phyloP scores from a whole-genome alignment of 2,888 invertebrate genomes.

The Dicranocentrus wangi region DNA sequence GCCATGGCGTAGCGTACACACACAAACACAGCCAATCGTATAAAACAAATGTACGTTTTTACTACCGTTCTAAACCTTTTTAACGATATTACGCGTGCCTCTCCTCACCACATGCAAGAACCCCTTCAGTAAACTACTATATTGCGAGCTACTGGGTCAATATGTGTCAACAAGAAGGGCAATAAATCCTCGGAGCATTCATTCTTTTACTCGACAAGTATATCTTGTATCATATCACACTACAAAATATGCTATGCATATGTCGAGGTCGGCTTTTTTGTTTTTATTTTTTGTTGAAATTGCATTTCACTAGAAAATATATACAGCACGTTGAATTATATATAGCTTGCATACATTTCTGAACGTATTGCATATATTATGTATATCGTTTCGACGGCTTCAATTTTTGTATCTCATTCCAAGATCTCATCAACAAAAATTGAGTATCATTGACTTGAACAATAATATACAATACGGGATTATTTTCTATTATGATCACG shows the following conservation, averaged over 20 bases:
- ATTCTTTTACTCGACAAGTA: not conserved
- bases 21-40: constrained; percentile 46
- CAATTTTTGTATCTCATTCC: too few relatives aligned
- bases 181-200: constrained; percentile 1
- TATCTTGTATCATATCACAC: too few relatives aligned
- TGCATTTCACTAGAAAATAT: too few relatives aligned
- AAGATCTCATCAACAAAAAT: not conserved
- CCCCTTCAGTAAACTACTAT: not conserved
- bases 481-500: not conserved
- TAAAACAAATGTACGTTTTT: not conserved
- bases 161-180: constrained; percentile 1
- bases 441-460: not conserved
- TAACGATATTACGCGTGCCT: too few relatives aligned
- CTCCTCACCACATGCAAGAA: constrained; percentile 26
- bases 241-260: too few relatives aligned
- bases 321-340: too few relatives aligned
- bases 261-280: too few relatives aligned
- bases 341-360: too few relatives aligned
- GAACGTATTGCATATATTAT: too few relatives aligned
- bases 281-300: too few relatives aligned
- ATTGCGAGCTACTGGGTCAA: constrained; percentile 17
- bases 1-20: constrained; percentile 57
- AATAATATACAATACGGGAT: constrained; percentile 7
- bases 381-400: too few relatives aligned
- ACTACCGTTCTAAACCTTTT: constrained; percentile 14